Evolutionary conservation across 2,797 vertebrate species (phyloP).

Genomic region (Gadopsis marmoratus): DNA sequence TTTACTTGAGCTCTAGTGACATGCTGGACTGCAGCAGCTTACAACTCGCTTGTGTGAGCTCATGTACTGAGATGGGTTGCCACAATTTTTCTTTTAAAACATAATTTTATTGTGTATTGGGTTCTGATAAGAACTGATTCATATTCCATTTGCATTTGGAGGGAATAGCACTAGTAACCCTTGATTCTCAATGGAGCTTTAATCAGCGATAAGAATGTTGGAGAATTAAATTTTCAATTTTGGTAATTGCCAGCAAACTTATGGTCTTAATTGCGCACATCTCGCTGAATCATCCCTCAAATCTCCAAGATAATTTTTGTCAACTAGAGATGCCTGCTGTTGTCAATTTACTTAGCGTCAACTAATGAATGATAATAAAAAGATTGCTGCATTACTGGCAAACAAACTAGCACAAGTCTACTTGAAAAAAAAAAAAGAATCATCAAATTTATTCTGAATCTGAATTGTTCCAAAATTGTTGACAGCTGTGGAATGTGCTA

Average conservation of each 20-base stretch:
- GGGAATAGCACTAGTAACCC: constrained; percentile 4
- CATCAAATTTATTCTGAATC: constrained; percentile 55
- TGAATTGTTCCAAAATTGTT: constrained; percentile 67
- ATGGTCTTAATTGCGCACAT: constrained; percentile 33
- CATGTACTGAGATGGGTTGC: neutral
- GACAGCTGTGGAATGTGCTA: constrained; percentile 72
- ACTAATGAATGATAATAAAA: constrained; percentile 52
- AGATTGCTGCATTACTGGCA: constrained; percentile 45
- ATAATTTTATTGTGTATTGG: neutral
- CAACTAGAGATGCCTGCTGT: constrained; percentile 52
- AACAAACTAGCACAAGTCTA: constrained; percentile 33
- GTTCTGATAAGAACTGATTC: neutral
- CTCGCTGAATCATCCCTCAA: constrained; percentile 39
- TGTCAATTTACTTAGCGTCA: constrained; percentile 57
- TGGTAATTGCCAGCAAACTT: constrained; percentile 15
- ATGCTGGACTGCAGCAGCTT: neutral
- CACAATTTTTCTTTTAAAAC: too few species aligned
- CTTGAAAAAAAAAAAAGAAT: constrained; percentile 37
- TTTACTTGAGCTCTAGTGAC: neutral
- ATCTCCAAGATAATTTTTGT: constrained; percentile 40
- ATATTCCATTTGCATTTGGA: constrained; percentile 3
- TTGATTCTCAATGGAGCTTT: constrained; percentile 10
- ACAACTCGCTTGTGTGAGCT: constrained; percentile 1
- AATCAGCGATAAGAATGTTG: constrained; percentile 18
- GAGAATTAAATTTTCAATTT: constrained; percentile 20